Base-by-base conservation (phyloP, 2,797 vertebrate species). In the Streptopelia turtur region DNA sequence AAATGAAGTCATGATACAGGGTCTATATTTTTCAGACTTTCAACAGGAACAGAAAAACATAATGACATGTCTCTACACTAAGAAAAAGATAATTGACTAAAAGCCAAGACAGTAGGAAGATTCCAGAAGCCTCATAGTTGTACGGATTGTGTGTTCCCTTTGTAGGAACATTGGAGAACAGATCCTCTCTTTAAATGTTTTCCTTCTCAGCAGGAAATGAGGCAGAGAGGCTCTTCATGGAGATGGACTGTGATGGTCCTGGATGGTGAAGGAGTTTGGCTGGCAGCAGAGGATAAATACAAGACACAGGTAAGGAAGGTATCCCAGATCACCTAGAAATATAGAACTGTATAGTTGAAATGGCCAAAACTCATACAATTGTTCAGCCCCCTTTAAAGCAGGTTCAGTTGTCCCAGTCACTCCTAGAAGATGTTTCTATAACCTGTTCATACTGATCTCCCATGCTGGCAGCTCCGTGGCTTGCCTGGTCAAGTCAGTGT, bases 311-410 rank as follows among this genome's bases (percentile, higher is more conserved):
- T 25, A 86, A 71, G 17, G 28, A 64, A 64, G 80, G 30, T 43
- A n/a, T 49, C 15, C 4, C 30, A 66, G 9, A 52, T 31, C 13
- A 66, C 1, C 3, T 27, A 43, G 50, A 78, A 78, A 55, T 33
- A 71, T 6, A 57, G 14, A 81, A 31, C 2, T 10, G 11, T 22
- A 27, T 31, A 27, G 0, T 6, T 77, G 17, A 9, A 53, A 89
- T 6, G 16, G 5, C 1, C 13, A 49, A 63, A 89, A 89, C 39
- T 37, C 1, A 2, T 45, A 1, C 16, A 25, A 2, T 1, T 49
- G 25, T 85, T 76, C 60, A 56, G 2, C 50, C 13, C 59, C n/a
- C 5, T 69, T 87, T 43, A 23, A 82, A 55, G 18, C 7, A 50
- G 6, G 5, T 65, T 84, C 45, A 25, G 17, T 55, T 80, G 6